Percentiles rank a stretch among this genome's conserved stretches.
These are phyloP conservation scores for Tetragnatha montana DNA, from an alignment of 2,888 invertebrate genomes.

Conservation along the genomic window DNA sequence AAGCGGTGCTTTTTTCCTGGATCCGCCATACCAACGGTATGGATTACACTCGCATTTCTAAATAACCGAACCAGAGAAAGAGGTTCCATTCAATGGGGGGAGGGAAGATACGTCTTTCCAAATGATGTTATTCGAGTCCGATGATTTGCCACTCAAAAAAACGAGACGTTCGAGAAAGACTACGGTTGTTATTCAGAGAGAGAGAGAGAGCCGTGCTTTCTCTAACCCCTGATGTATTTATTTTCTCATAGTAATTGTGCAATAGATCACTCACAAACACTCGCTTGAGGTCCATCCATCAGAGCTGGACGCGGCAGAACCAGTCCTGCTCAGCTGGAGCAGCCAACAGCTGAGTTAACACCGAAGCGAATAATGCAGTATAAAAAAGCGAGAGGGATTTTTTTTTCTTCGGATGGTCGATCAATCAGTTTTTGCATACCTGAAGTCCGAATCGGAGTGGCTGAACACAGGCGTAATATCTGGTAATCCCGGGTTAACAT, in stretches of 20 bases:
- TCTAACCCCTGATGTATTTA: constrained; percentile 29
- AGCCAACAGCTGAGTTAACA: background rate
- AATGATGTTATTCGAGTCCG: constrained; percentile 4
- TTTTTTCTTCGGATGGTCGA: background rate
- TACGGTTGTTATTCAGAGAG: constrained; percentile 1
- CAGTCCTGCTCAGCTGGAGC: background rate
- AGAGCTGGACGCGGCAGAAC: background rate
- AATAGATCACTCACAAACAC: constrained; percentile 37
- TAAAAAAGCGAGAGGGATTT: background rate
- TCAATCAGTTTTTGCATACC: constrained; percentile 1
- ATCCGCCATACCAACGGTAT: background rate
- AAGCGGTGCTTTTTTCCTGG: background rate
- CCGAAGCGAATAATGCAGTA: background rate
- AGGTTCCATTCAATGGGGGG: background rate
- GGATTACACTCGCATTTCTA: constrained; percentile 15
- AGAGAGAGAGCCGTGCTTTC: constrained; percentile 1
- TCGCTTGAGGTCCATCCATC: constrained; percentile 31
- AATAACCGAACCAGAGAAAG: constrained; percentile 3
- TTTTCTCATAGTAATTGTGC: constrained; percentile 40
- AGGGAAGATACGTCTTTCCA: background rate
- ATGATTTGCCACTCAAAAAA: background rate
- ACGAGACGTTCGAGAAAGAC: background rate
- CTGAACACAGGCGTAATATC: background rate
- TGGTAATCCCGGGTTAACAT: background rate
- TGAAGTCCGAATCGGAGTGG: background rate